phyloP scores from a whole-genome alignment of 1,140 invertebrate species.

The Megalonaias nervosa region DNA sequence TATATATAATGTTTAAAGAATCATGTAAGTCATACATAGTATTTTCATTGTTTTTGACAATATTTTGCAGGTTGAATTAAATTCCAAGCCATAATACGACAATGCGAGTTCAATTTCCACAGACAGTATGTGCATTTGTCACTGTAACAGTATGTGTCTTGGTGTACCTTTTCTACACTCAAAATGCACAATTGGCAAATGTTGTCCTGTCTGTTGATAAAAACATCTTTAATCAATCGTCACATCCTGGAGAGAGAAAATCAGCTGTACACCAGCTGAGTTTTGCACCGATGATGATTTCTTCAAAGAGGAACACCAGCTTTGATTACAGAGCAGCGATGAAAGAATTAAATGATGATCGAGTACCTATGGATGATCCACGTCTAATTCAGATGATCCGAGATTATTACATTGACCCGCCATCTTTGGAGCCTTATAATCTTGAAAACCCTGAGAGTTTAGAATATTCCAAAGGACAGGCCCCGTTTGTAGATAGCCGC shows the following conservation, averaged over 20 bases:
- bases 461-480: constrained; percentile 21
- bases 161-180: no score
- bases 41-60: no score
- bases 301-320: not conserved
- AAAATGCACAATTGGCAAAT: no score
- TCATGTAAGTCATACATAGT: no score
- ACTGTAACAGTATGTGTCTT: no score
- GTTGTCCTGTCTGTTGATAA: no score
- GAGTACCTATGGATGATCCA: constrained; percentile 20
- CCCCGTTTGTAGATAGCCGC: constrained; percentile 16
- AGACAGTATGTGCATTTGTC: no score
- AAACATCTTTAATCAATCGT: no score
- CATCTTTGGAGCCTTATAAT: constrained; percentile 20
- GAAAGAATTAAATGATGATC: constrained; percentile 3
- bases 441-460: constrained; percentile 12
- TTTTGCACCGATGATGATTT: constrained; percentile 2
- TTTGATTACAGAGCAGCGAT: constrained; percentile 21
- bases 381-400: constrained; percentile 14
- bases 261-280: not conserved
- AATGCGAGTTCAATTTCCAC: no score
- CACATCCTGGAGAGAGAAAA: not conserved
- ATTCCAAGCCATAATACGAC: no score
- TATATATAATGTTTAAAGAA: no score
- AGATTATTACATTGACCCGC: constrained; percentile 25
- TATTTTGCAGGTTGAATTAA: no score